phyloP scores from a whole-genome alignment of 2,113 vertebrate genomes.

The Larimichthys polyactis region DNA sequence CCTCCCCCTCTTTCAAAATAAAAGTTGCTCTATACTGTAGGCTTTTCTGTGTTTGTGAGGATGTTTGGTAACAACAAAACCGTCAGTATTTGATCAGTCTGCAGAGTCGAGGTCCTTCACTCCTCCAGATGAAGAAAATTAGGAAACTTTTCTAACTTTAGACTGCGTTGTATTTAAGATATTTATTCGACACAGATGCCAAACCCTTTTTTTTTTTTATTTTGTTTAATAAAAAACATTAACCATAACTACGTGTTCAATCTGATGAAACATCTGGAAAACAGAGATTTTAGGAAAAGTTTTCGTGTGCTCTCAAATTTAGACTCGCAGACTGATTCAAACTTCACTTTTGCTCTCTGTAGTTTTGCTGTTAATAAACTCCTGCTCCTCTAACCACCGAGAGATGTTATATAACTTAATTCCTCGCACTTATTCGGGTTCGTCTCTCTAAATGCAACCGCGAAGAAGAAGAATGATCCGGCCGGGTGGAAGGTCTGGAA shows the following conservation, averaged over 20 bases:
- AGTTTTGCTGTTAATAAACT: constrained; percentile 16
- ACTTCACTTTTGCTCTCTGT: neutral
- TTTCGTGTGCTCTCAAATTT: neutral
- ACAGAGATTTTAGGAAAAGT: neutral
- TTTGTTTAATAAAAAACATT: neutral
- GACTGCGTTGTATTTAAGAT: neutral
- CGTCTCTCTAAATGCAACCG: neutral
- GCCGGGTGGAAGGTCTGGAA: neutral
- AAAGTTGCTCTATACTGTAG: constrained; percentile 8
- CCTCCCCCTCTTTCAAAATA: constrained; percentile 40
- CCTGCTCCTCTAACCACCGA: constrained; percentile 2
- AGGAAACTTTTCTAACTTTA: neutral
- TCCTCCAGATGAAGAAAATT: neutral
- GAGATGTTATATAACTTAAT: neutral
- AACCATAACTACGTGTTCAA: neutral
- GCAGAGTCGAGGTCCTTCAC: neutral
- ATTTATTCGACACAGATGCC: neutral
- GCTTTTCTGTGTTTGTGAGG: neutral
- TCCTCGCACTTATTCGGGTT: neutral
- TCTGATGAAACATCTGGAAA: neutral
- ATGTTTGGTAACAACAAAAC: constrained; percentile 11
- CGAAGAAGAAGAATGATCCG: neutral
- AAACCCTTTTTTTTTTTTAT: neutral
- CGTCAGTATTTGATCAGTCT: neutral
- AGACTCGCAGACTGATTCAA: neutral